Evolutionary conservation across 1,140 invertebrate genomes (phyloP).

Genomic region (Portunus trituberculatus): DNA sequence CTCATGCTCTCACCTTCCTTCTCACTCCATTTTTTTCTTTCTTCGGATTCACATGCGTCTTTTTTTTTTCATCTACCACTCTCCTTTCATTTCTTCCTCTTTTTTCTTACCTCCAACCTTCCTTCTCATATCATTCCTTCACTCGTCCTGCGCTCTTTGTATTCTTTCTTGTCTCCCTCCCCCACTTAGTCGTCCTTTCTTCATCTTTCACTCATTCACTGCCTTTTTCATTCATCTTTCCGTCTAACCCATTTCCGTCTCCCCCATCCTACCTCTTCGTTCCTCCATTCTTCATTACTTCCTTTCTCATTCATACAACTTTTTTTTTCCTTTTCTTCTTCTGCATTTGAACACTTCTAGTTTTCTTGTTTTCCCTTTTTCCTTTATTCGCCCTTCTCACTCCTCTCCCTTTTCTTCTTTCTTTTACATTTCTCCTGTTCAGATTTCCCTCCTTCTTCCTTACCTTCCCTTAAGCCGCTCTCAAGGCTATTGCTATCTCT

Average conservation of each 20-base stretch:
- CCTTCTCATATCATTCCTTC: not conserved
- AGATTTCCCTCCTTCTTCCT: not conserved
- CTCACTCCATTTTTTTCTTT: not conserved
- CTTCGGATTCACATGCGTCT: not conserved
- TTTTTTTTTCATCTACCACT: not conserved
- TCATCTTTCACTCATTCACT: not conserved
- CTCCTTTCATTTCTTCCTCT: not conserved
- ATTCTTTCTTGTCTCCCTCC: not conserved
- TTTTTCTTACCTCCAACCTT: not conserved
- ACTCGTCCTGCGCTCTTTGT: not conserved
- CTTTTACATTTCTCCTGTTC: not conserved
- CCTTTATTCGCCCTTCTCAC: not conserved
- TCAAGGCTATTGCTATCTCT: not conserved
- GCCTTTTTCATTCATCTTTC: not conserved
- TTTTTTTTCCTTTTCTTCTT: not conserved
- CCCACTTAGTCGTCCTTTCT: not conserved
- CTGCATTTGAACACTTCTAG: not conserved
- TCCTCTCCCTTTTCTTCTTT: not conserved
- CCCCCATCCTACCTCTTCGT: not conserved
- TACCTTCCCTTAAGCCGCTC: not conserved
- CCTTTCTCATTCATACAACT: not conserved
- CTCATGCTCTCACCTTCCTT: not conserved
- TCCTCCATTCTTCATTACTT: not conserved
- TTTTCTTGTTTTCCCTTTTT: not conserved
- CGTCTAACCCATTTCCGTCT: not conserved